phyloP scores from a whole-genome alignment of 2,113 vertebrate genomes.

The Catharus fuscescens region DNA sequence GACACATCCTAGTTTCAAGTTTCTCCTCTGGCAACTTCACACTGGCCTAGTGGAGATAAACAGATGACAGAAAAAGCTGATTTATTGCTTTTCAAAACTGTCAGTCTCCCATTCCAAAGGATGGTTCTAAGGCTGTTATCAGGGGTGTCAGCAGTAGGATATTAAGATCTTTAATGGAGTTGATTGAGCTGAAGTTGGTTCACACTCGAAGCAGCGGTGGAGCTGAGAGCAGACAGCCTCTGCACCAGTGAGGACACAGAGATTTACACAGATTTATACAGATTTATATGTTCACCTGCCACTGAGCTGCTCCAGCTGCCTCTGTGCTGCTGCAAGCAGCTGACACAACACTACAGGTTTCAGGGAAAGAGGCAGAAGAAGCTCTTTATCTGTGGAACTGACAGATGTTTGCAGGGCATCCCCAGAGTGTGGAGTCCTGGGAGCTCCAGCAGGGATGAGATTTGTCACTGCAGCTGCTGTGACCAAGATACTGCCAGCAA shows the following conservation, averaged over 20 bases:
- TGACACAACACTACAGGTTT: neutral
- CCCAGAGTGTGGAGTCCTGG: neutral
- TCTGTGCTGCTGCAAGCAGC: constrained; percentile 7
- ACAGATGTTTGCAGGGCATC: neutral
- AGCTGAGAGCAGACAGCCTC: neutral
- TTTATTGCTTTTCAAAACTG: neutral
- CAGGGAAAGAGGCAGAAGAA: neutral
- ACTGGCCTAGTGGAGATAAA: neutral
- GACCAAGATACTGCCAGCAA: neutral
- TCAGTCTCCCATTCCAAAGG: neutral
- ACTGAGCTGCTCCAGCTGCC: neutral
- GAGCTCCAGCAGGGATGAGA: neutral
- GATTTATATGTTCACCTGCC: neutral
- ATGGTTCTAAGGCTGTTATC: neutral
- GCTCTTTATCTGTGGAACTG: neutral
- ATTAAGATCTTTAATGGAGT: neutral
- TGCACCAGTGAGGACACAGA: neutral
- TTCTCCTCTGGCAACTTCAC: neutral
- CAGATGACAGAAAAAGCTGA: neutral
- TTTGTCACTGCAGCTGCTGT: neutral
- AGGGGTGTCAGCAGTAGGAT: neutral
- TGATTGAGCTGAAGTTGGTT: neutral
- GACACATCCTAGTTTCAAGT: neutral
- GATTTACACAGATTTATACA: neutral
- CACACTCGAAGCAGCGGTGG: neutral